phyloP scores from a whole-genome alignment of 2,113 vertebrate species.

The Nothocercus nigrocapillus region DNA sequence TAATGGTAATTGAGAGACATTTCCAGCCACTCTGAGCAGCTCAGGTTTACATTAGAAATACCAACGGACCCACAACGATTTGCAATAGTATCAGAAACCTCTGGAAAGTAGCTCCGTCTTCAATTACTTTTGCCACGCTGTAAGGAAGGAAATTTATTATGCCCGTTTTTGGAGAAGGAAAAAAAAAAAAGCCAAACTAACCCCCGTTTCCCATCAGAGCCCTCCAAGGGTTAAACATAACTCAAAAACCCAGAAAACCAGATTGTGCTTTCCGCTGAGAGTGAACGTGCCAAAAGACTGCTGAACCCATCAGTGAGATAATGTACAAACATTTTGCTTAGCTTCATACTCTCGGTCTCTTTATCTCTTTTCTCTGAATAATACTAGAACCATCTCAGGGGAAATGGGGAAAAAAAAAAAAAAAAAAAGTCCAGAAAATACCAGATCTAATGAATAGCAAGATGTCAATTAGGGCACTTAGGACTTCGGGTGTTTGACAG shows the following conservation, averaged over 20 bases:
- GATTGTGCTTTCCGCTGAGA: neutral
- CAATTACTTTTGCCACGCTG: constrained; percentile 20
- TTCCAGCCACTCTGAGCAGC: constrained; percentile 46
- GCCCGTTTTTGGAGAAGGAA: neutral
- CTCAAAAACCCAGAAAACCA: neutral
- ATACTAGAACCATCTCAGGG: neutral
- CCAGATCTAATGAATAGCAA: neutral
- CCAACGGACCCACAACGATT: constrained; percentile 47
- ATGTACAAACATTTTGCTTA: neutral
- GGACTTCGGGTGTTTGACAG: neutral
- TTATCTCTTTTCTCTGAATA: neutral
- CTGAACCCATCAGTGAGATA: neutral
- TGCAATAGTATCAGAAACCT: constrained; percentile 18
- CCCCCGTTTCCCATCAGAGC: neutral
- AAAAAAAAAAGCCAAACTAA: neutral
- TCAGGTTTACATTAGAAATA: constrained; percentile 38
- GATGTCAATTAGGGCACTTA: neutral
- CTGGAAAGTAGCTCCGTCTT: constrained; percentile 10
- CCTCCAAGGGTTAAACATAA: neutral
- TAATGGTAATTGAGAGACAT: constrained; percentile 38
- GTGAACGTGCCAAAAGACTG: constrained; percentile 5
- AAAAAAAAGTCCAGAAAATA: neutral
- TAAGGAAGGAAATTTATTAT: neutral
- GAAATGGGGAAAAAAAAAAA: neutral
- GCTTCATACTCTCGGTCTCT: neutral